Evolutionary conservation across 2,797 vertebrate genomes (phyloP).

Genomic region (Rhadinocentrus ornatus): DNA sequence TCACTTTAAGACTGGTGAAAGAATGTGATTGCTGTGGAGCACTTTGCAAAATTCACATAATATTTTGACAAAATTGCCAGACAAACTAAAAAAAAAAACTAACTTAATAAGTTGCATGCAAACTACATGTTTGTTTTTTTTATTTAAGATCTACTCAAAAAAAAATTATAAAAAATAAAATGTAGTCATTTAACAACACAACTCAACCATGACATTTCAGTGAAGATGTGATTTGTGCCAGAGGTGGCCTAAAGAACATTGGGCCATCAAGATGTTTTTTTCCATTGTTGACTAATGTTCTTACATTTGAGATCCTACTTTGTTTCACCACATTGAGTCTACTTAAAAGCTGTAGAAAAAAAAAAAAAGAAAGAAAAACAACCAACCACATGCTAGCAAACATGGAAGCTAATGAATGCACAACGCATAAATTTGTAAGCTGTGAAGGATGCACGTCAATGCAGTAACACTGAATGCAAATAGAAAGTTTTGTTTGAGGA

Average conservation of each 20-base stretch:
- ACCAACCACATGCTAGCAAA: constrained; percentile 13
- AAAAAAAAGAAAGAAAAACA: not conserved
- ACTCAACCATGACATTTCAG: constrained; percentile 3
- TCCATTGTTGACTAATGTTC: not conserved
- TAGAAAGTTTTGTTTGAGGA: constrained; percentile 14
- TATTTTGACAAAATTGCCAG: not conserved
- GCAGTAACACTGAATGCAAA: not conserved
- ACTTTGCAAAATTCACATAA: not conserved
- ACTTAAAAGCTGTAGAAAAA: not conserved
- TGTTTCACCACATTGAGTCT: not conserved
- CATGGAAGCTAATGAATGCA: constrained; percentile 6
- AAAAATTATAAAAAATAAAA: no score
- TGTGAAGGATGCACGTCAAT: not conserved
- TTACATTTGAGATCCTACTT: not conserved
- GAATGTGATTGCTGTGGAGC: constrained; percentile 9
- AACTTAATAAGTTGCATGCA: not conserved
- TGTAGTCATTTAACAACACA: not conserved
- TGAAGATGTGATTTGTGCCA: not conserved
- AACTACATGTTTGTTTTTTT: constrained; percentile 34
- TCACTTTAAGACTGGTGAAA: constrained; percentile 5
- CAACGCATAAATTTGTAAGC: not conserved
- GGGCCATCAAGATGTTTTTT: not conserved
- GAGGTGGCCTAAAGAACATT: not conserved
- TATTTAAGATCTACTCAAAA: constrained; percentile 34
- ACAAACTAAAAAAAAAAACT: constrained; percentile 1